A percentile compares a stretch with the other conserved stretches of the same genome.
phyloP scores from a whole-genome alignment of 1,140 invertebrate genomes.

The Calliopsis andreniformis region DNA sequence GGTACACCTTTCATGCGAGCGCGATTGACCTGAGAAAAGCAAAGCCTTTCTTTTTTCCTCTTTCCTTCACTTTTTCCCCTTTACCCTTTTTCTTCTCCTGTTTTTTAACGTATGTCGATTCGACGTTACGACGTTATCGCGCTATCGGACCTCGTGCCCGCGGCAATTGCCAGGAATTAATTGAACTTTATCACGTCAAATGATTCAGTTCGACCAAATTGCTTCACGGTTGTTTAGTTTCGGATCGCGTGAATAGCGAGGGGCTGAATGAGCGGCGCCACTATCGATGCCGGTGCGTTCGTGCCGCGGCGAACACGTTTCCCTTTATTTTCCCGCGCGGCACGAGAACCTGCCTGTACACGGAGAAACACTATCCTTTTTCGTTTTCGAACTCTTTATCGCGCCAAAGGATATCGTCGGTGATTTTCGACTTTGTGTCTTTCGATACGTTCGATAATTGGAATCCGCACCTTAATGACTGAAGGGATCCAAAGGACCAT shows the following conservation, averaged over 20 bases:
- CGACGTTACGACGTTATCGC: constrained; percentile 44
- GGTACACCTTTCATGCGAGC: too few relatives aligned
- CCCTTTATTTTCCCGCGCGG: constrained; percentile 27
- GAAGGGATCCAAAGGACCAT: neutral
- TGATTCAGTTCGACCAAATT: constrained; percentile 60
- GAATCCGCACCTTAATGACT: neutral
- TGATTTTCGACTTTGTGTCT: constrained; percentile 20
- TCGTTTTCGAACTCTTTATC: constrained; percentile 1
- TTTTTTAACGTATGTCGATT: constrained; percentile 45
- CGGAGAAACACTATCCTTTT: constrained; percentile 31
- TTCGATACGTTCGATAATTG: neutral
- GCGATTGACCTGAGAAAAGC: too few relatives aligned
- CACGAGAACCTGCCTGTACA: constrained; percentile 1
- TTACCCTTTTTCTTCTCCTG: neutral
- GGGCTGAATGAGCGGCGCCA: constrained; percentile 25
- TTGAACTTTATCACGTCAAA: constrained; percentile 68
- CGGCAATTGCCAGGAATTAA: constrained; percentile 58
- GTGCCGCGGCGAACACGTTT: constrained; percentile 22
- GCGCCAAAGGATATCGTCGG: constrained; percentile 21
- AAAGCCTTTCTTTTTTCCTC: neutral
- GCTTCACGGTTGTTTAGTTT: constrained; percentile 65
- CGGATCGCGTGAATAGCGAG: constrained; percentile 58
- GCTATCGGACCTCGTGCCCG: constrained; percentile 2
- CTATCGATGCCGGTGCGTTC: constrained; percentile 43
- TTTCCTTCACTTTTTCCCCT: too few relatives aligned